Percentiles rank a stretch among this genome's conserved stretches.
Evolutionary conservation across 2,797 vertebrate genomes (phyloP).

Genomic region (Staurois parvus): DNA sequence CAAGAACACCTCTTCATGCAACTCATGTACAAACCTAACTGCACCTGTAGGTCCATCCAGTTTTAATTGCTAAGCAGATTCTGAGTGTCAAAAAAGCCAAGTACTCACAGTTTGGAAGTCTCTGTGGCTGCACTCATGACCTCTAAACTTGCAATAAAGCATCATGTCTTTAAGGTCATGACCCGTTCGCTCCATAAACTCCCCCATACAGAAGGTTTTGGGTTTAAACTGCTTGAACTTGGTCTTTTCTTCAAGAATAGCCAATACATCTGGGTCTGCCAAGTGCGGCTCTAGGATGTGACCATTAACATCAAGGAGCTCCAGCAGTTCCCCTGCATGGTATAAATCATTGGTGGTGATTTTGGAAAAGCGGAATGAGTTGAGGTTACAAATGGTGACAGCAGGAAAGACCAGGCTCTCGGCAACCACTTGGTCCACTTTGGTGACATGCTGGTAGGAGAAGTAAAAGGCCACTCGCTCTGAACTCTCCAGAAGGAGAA

Average conservation of each 20-base stretch:
- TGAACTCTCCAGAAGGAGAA: slow-evolving; percentile 90
- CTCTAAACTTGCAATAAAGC: slow-evolving; percentile 96
- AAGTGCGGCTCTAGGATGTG: slow-evolving; percentile 90
- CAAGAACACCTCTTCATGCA: not conserved
- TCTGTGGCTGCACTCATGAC: slow-evolving; percentile 88
- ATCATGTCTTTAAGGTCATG: slow-evolving; percentile 98
- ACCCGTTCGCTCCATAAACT: slow-evolving; percentile 93
- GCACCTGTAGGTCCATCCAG: not conserved
- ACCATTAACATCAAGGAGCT: slow-evolving; percentile 92
- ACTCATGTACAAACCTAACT: not conserved
- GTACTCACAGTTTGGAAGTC: slow-evolving; percentile 98
- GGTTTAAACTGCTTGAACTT: slow-evolving; percentile 95
- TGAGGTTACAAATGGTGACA: slow-evolving; percentile 96
- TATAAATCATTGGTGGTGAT: slow-evolving; percentile 96
- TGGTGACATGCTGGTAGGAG: slow-evolving; percentile 95
- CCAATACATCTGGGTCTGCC: slow-evolving; percentile 88
- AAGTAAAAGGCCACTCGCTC: slow-evolving; percentile 94
- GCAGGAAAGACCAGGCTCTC: slow-evolving; percentile 93
- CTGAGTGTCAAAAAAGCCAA: not conserved
- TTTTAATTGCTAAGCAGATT: not conserved
- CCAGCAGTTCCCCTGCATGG: slow-evolving; percentile 93
- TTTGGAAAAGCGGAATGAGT: slow-evolving; percentile 90
- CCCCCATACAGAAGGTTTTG: slow-evolving; percentile 94
- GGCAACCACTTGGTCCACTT: slow-evolving; percentile 90
- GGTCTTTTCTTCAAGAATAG: slow-evolving; percentile 86